Evolutionary conservation across 2,888 invertebrate species (phyloP), one percentile per base, ranked within the genome.

Genomic region (Piscicola geometra): DNA sequence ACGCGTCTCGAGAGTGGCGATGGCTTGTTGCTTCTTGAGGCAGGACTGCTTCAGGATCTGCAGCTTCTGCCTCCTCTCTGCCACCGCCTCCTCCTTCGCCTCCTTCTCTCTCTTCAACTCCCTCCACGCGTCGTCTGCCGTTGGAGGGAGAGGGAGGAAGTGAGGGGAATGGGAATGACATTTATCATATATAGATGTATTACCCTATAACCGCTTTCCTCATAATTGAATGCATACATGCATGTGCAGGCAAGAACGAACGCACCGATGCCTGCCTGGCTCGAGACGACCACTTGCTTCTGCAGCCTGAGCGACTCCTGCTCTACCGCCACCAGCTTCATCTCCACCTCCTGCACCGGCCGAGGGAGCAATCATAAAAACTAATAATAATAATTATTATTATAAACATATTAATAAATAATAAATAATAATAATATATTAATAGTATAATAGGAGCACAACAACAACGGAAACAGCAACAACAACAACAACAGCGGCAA

Each of bases 161-260:
- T 41, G 41, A 9, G 41, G 41, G 5, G 41, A 9, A 15, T 41
- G 41, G 41, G n/a, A n/a, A n/a, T n/a, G n/a, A n/a, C n/a, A n/a
- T n/a, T 86, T 75, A 82, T 82, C 77, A 82, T 81, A 75, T 84
- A 83, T 1, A 84, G n/a, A n/a, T n/a, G n/a, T n/a, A n/a, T n/a
- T n/a, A n/a, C n/a, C n/a, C n/a, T n/a, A n/a, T n/a, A n/a, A n/a
- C n/a, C n/a, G n/a, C n/a, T n/a, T n/a, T n/a, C n/a, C n/a, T n/a
- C n/a, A n/a, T n/a, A n/a, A n/a, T n/a, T n/a, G n/a, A n/a, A n/a
- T 21, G 21, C 30, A 28, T 9, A n/a, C 64, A 28, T 9, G 21
- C 30, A 64, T 18, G 21, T 18, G 12, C 25, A 64, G 5, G 12
- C 25, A 64, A 3, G 21, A 3, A 28, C 25, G 21, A 3, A 30